Conservation (phyloP, 2,888 invertebrate species). For the Platycnemis pennipes region DNA sequence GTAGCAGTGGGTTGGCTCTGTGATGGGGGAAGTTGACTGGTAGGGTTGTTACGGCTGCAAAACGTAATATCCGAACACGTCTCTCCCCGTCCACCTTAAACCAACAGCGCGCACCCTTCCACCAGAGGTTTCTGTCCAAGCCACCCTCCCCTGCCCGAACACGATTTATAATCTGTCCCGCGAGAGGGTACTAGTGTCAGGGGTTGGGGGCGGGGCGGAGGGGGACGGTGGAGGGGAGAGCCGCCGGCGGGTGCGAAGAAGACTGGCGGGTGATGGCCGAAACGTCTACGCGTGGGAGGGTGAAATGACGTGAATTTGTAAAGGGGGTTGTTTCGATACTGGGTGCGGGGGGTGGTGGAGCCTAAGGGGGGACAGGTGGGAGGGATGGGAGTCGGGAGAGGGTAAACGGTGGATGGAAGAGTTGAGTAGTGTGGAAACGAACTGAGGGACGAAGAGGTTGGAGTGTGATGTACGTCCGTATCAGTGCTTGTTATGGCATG, state of each 20-base stretch:
- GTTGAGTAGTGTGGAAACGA: background rate
- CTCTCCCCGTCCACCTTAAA: constrained; percentile 34
- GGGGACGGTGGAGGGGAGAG: background rate
- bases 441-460: background rate
- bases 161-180: constrained; percentile 49
- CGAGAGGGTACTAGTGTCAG: background rate
- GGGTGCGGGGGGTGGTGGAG: background rate
- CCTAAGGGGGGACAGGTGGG: background rate
- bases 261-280: background rate
- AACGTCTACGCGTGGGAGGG: background rate
- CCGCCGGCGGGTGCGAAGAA: background rate
- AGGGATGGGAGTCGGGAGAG: background rate
- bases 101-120: background rate
- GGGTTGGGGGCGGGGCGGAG: background rate
- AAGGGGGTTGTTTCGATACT: background rate
- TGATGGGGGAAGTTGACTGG: background rate
- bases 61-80: constrained; percentile 42
- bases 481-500: background rate
- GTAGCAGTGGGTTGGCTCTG: background rate
- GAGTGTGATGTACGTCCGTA: background rate
- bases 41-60: background rate
- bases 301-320: constrained; percentile 32
- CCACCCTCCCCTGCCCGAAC: background rate
- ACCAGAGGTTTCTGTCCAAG: background rate
- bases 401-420: background rate